Evolutionary conservation across 2,888 invertebrate species (phyloP).

Genomic region (Xanthia icteritia): DNA sequence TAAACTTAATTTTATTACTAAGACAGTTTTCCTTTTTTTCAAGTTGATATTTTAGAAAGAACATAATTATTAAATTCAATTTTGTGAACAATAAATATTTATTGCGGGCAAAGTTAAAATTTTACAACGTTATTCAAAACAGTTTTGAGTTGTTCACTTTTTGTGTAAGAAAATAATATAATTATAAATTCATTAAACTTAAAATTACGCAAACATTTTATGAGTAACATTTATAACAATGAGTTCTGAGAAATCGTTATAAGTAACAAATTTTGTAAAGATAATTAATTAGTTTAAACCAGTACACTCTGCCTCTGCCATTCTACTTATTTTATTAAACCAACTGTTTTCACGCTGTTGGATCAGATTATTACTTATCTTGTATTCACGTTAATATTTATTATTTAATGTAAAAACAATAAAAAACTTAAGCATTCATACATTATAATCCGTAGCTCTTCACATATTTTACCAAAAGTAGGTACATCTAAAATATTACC

Average conservation of each 20-base stretch:
- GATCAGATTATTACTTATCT: not conserved
- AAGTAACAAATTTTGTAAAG: not conserved
- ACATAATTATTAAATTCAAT: conserved; percentile 12
- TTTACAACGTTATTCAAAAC: conserved; percentile 15
- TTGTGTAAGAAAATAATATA: conserved; percentile 14
- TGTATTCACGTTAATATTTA: not conserved
- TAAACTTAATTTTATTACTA: not conserved
- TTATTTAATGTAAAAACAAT: not conserved
- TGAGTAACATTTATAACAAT: conserved; percentile 15
- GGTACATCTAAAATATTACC: not conserved
- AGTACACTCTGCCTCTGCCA: not conserved
- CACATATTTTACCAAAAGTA: not conserved
- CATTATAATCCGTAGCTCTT: not conserved
- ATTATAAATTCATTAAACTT: conserved; percentile 2
- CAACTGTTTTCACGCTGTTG: not conserved
- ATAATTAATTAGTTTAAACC: not conserved
- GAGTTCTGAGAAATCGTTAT: not conserved
- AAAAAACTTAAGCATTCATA: not conserved
- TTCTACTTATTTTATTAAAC: not conserved
- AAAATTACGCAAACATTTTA: not conserved
- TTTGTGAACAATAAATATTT: conserved; percentile 34
- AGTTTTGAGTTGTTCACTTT: conserved; percentile 3
- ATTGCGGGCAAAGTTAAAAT: conserved; percentile 11
- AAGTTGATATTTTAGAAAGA: not conserved
- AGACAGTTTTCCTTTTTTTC: not conserved